Conservation (phyloP, 2,797 vertebrate genomes). For the Aratinga solstitialis region DNA sequence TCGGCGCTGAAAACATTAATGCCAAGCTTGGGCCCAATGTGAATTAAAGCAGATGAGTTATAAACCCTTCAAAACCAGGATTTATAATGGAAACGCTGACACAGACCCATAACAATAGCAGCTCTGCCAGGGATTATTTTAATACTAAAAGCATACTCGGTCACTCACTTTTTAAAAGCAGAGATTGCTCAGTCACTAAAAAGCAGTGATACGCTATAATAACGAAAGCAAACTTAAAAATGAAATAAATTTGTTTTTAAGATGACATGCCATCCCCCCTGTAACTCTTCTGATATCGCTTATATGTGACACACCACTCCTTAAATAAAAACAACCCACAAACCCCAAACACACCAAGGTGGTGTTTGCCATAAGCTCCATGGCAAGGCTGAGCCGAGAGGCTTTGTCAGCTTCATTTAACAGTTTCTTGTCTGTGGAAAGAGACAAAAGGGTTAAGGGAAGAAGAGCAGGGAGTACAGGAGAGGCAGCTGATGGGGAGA, state of each 20-base stretch:
- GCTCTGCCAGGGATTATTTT: conserved; percentile 71
- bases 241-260: neutral
- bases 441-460: conserved; percentile 52
- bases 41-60: conserved; percentile 65
- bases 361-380: conserved; percentile 42
- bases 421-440: conserved; percentile 50
- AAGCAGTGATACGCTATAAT: conserved; percentile 22
- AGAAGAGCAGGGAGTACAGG: neutral
- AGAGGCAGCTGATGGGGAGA: neutral
- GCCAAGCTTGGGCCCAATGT: conserved; percentile 45
- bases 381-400: conserved; percentile 11
- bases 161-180: conserved; percentile 48
- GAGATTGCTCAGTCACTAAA: conserved; percentile 44
- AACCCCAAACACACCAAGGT: conserved; percentile 19
- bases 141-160: conserved; percentile 71
- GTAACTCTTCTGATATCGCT: neutral
- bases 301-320: neutral
- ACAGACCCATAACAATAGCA: conserved; percentile 58
- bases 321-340: neutral
- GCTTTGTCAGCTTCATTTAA: conserved; percentile 59
- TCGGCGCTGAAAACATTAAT: neutral
- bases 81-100: conserved; percentile 69
- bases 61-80: conserved; percentile 65
- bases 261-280: neutral
- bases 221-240: conserved; percentile 26